phyloP scores from a whole-genome alignment of 2,113 vertebrate genomes.

The Alexandromys fortis region DNA sequence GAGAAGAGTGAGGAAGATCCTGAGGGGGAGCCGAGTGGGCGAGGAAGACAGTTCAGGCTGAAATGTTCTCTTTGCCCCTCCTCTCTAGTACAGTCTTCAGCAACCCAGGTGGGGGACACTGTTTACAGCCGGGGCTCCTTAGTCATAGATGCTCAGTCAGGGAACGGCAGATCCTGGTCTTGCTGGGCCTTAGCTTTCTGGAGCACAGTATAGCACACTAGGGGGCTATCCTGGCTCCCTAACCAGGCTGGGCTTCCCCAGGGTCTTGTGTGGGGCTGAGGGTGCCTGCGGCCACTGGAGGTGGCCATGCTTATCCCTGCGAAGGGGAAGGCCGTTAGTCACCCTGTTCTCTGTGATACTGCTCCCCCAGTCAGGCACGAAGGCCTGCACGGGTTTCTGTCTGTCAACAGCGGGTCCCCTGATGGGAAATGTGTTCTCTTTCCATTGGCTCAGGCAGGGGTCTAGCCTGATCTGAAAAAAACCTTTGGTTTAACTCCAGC shows the following conservation, averaged over 20 bases:
- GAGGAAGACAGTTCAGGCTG: not conserved
- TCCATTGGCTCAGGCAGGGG: not conserved
- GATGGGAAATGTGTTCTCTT: not conserved
- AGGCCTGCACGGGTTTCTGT: slow-evolving; percentile 8
- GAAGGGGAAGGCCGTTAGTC: not conserved
- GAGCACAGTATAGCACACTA: not conserved
- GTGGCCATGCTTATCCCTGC: not conserved
- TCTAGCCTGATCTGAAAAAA: slow-evolving; percentile 64
- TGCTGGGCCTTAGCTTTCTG: not conserved
- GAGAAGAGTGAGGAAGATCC: not conserved
- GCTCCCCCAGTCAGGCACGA: not conserved
- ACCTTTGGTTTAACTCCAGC: not conserved
- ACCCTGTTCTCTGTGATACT: not conserved
- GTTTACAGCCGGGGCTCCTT: not conserved
- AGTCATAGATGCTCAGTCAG: not conserved
- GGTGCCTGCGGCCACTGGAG: not conserved
- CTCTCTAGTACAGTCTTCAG: not conserved
- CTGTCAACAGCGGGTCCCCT: not conserved
- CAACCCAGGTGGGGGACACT: not conserved
- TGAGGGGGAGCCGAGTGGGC: not conserved
- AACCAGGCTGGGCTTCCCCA: not conserved
- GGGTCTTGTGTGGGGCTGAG: not conserved
- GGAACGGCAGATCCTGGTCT: not conserved
- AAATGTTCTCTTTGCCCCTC: not conserved
- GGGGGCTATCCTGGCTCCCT: no score